Conservation (phyloP, 64 coral and sea anemone species). For the Porites lutea region DNA sequence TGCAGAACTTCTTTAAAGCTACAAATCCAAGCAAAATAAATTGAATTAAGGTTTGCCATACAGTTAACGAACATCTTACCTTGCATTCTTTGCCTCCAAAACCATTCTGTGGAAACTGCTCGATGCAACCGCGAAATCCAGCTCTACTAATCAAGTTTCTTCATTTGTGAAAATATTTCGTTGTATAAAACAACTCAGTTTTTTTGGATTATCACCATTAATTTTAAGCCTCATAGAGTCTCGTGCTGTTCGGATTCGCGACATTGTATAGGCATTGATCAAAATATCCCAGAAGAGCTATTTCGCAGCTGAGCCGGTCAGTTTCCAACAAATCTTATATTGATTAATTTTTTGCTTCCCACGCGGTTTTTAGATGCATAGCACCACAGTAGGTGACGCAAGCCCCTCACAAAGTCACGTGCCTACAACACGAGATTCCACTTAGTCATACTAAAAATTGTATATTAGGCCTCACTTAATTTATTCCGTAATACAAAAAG, state of each 20-base stretch:
- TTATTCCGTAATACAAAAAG: no score
- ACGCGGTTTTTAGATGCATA: not conserved
- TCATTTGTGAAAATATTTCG: not conserved
- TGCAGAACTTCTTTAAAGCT: no score
- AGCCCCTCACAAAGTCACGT: conserved; percentile 17
- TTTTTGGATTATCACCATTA: not conserved
- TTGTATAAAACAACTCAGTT: not conserved
- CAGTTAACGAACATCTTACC: not conserved
- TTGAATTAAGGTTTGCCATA: not conserved
- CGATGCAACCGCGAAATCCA: conserved; percentile 55
- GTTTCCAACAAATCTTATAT: conserved; percentile 17
- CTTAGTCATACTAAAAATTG: not conserved
- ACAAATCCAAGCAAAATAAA: no score
- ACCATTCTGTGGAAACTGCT: conserved; percentile 38
- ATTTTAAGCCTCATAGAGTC: not conserved
- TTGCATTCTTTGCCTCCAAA: conserved; percentile 6
- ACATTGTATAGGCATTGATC: conserved; percentile 3
- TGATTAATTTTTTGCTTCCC: no score
- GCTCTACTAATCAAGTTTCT: not conserved
- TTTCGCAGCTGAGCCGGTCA: conserved; percentile 50
- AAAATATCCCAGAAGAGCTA: not conserved
- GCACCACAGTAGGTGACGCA: not conserved
- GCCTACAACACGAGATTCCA: conserved; percentile 54
- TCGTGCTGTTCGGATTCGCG: conserved; percentile 32
- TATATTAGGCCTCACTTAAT: not conserved